Evolutionary conservation across 2,888 invertebrate species (phyloP), one percentile per base, ranked within the genome.

Genomic region (Macrophya alboannulata): DNA sequence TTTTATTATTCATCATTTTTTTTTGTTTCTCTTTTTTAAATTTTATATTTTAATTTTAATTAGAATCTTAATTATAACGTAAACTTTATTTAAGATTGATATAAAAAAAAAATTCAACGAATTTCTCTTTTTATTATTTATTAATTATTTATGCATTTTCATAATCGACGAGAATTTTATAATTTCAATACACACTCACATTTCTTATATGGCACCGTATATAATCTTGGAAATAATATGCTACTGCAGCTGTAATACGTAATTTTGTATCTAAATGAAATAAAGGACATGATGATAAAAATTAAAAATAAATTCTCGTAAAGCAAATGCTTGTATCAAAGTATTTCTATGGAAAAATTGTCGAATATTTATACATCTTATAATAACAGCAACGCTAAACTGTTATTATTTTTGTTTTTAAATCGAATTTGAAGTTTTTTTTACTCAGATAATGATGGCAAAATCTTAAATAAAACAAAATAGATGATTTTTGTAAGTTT

Each of bases 101-200:
- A 55, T 55, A 55, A 55, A 31, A 31, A 31, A 31, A 31, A 31
- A 55, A 55, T 55, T 55, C n/a, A 55, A 6, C n/a, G 55, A 55
- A 55, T 55, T 55, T 55, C 55, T 55, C 55, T 55, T 55, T 55
- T 55, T 55, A 51, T 55, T 55, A n/a, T 55, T n/a, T 45, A 4
- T 51, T n/a, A n/a, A 55, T n/a, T 55, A n/a, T n/a, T 5, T 51
- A 17, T 51, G 51, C 17, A 55, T 8, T 55, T 31, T 31, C 3
- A n/a, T 51, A 55, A 55, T 55, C 55, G n/a, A 55, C n/a, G n/a
- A 51, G 17, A 51, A n/a, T 17, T 55, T 55, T 55, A 55, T 55
- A 55, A 55, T 55, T n/a, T n/a, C n/a, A n/a, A 55, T n/a, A 55
- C n/a, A 55, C 55, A 55, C n/a, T n/a, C n/a, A 55, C 55, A n/a